phyloP scores from a whole-genome alignment of 2,888 invertebrate genomes.

The Philhelius pedissequus region DNA sequence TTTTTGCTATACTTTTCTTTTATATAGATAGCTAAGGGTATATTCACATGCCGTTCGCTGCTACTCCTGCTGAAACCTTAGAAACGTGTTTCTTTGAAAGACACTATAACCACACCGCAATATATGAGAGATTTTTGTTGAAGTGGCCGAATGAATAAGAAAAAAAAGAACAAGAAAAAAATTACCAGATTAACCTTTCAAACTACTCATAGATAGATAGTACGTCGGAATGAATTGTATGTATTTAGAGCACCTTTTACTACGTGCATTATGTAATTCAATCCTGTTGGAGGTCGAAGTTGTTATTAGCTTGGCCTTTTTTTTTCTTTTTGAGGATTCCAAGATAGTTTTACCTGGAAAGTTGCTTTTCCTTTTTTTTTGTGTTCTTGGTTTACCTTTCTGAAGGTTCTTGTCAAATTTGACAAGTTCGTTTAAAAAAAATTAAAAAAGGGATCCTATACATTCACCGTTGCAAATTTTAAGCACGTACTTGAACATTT shows the following conservation, averaged over 20 bases:
- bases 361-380: neutral
- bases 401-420: conserved; percentile 55
- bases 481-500: conserved; percentile 63
- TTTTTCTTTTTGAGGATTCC: conserved; percentile 1
- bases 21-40: conserved; percentile 25
- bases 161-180: neutral
- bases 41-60: neutral
- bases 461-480: conserved; percentile 54
- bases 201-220: conserved; percentile 43
- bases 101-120: conserved; percentile 30
- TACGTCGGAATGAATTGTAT: conserved; percentile 25
- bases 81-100: conserved; percentile 57
- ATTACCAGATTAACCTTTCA: conserved; percentile 67
- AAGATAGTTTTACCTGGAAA: neutral
- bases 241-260: conserved; percentile 23
- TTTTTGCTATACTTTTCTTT: conserved; percentile 9
- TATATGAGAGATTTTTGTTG: conserved; percentile 38
- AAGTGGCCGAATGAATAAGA: conserved; percentile 53
- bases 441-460: neutral
- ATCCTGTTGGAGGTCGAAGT: conserved; percentile 47
- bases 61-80: conserved; percentile 52
- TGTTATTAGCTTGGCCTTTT: conserved; percentile 62
- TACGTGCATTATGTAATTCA: conserved; percentile 58
- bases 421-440: conserved; percentile 14
- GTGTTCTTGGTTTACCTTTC: no score